phyloP scores from a whole-genome alignment of 1,140 invertebrate species.

The Drosophila trapezifrons region DNA sequence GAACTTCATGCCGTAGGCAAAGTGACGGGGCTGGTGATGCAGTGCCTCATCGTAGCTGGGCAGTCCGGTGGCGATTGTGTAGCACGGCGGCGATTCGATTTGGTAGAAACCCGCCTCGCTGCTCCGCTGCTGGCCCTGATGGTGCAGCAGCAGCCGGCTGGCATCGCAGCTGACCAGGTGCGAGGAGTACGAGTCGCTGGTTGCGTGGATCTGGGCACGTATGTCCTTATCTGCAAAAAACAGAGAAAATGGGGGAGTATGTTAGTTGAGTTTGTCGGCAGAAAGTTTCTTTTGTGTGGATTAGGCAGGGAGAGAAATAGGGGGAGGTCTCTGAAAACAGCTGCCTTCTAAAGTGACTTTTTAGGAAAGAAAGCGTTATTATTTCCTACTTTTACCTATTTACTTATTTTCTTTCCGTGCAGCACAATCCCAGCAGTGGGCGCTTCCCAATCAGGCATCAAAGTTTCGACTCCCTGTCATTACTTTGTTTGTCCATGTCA shows the following conservation, averaged over 20 bases:
- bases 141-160: conserved; percentile 57
- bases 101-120: conserved; percentile 75
- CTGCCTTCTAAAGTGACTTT: too few species aligned
- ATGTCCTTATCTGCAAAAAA: conserved; percentile 81
- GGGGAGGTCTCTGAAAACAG: too few species aligned
- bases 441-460: conserved; percentile 35
- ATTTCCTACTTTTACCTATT: too few species aligned
- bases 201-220: conserved; percentile 72
- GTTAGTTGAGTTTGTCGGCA: conserved; percentile 40
- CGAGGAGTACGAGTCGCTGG: conserved; percentile 65
- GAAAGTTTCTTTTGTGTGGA: conserved; percentile 21
- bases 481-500: conserved; percentile 49
- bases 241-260: conserved; percentile 15
- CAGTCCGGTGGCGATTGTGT: conserved; percentile 86
- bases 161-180: conserved; percentile 77
- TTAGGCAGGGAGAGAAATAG: background rate
- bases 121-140: conserved; percentile 20
- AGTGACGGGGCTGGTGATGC: conserved; percentile 80
- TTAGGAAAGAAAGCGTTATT: too few species aligned
- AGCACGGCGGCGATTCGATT: conserved; percentile 86
- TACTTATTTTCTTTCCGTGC: conserved; percentile 15
- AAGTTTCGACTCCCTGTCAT: conserved; percentile 43
- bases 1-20: conserved; percentile 83
- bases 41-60: conserved; percentile 87
- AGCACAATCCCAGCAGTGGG: background rate